Evolutionary conservation across 2,888 invertebrate species (phyloP), one percentile per base, ranked within the genome.

Genomic region (Liopterus haemorrhoidalis): DNA sequence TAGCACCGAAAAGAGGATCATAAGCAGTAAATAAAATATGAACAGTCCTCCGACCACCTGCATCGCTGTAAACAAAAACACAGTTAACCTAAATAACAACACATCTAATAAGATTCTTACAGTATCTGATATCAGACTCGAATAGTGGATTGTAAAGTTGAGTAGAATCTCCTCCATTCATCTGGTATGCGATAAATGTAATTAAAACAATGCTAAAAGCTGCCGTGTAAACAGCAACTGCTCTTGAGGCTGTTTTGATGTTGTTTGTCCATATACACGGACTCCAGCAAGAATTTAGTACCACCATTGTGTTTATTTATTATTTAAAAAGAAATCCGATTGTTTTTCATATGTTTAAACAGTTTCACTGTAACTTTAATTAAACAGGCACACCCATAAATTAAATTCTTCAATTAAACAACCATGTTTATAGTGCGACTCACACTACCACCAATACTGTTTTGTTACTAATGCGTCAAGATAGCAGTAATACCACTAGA

Each of bases 101-200:
- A 11, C 8, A 2, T 5, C 4, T 27, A 5, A 41, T 22, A 27
- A 27, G 39, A 46, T 53, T 77, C 82, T 76, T 69, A 85, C 85
- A 82, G 53, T 70, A 68, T 61, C 84, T 73, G 5, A 88, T 77
- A 69, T 91, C 90, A 20, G 90, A 80, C 69, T 93, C 92, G 68
- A 92, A 93, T 21, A 90, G 70, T 0, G 92, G 92, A 59, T 85
- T 86, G 71, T 90, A 92, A 3, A 91, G 70, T 64, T 91, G 90
- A 0, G 87, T 81, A 0, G 91, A 91, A 59, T 91, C 90, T 14
- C 92, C 92, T n/a, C 92, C 92, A 52, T 67, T 66, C 71, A 92
- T 77, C 69, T 88, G 82, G 63, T 90, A 90, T 1, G 69, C 67
- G 46, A 86, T 79, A 53, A 80, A 70, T 3, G 85, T 86, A 53